phyloP scores from a whole-genome alignment of 2,797 vertebrate species.

The Gila robusta region DNA sequence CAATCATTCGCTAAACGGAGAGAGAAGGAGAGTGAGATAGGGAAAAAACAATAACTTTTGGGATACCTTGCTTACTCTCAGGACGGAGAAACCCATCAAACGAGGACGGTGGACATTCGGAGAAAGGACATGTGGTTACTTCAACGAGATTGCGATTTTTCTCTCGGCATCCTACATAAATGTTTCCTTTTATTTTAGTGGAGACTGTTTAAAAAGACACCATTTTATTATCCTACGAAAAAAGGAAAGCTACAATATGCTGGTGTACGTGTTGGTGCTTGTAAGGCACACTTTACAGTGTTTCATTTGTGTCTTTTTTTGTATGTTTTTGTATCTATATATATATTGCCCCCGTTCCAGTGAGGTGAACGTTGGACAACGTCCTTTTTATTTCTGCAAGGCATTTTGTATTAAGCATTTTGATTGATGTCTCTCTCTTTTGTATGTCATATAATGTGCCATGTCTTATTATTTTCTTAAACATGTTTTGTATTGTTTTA shows the following conservation, averaged over 20 bases:
- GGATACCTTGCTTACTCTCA: constrained; percentile 80
- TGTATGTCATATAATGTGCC: constrained; percentile 80
- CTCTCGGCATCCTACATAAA: constrained; percentile 63
- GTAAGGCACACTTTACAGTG: constrained; percentile 81
- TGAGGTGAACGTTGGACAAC: constrained; percentile 81
- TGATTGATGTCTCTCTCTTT: constrained; percentile 72
- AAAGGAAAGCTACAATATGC: constrained; percentile 77
- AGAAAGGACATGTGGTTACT: constrained; percentile 74
- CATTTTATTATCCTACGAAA: constrained; percentile 70
- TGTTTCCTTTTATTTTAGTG: constrained; percentile 58
- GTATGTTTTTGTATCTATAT: constrained; percentile 86
- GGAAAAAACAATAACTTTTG: constrained; percentile 59
- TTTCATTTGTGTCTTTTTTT: constrained; percentile 87
- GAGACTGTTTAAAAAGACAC: constrained; percentile 66
- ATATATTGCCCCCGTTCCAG: constrained; percentile 78
- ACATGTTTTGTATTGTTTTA: constrained; percentile 79
- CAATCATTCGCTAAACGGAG: constrained; percentile 62
- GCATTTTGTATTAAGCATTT: constrained; percentile 78
- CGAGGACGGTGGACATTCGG: constrained; percentile 65
- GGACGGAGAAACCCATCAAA: constrained; percentile 79
- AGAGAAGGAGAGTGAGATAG: constrained; percentile 61
- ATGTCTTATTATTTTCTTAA: constrained; percentile 78
- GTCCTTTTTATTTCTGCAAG: constrained; percentile 79
- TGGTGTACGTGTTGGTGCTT: constrained; percentile 87
- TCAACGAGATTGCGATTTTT: constrained; percentile 75